Conservation (phyloP, 2,888 invertebrate genomes). For the Netelia inedita region DNA sequence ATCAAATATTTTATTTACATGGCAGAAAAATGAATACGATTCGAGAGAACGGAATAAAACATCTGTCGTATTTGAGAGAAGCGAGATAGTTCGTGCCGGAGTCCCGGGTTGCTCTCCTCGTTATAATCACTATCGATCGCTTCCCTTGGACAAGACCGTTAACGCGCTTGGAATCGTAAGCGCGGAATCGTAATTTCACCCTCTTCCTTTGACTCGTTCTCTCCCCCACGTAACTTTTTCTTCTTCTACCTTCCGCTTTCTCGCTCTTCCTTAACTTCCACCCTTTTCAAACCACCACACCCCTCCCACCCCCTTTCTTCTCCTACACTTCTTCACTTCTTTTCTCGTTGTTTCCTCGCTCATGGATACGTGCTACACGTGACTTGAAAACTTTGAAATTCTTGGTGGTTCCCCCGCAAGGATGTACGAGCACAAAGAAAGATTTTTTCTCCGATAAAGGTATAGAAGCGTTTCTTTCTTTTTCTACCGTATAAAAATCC, state of each 20-base stretch:
- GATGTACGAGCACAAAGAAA: conserved; percentile 6
- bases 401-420: conserved; percentile 42
- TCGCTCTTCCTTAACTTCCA: conserved; percentile 7
- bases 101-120: background rate
- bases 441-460: conserved; percentile 40
- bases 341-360: conserved; percentile 44
- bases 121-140: conserved; percentile 52
- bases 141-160: conserved; percentile 52
- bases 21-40: background rate
- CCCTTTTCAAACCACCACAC: conserved; percentile 71
- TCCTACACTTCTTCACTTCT: conserved; percentile 63
- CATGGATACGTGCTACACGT: conserved; percentile 73
- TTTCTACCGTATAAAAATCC: background rate
- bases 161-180: conserved; percentile 52
- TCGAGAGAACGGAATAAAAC: background rate
- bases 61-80: conserved; percentile 8
- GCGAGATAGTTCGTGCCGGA: background rate
- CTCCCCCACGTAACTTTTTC: conserved; percentile 35
- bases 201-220: conserved; percentile 40
- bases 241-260: background rate
- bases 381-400: conserved; percentile 74
- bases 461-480: conserved; percentile 32
- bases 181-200: conserved; percentile 54
- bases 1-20: background rate
- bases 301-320: conserved; percentile 63